Percentiles rank a stretch among this genome's conserved stretches.
Evolutionary conservation across 2,113 vertebrate species (phyloP).

Genomic region (Gavia stellata): DNA sequence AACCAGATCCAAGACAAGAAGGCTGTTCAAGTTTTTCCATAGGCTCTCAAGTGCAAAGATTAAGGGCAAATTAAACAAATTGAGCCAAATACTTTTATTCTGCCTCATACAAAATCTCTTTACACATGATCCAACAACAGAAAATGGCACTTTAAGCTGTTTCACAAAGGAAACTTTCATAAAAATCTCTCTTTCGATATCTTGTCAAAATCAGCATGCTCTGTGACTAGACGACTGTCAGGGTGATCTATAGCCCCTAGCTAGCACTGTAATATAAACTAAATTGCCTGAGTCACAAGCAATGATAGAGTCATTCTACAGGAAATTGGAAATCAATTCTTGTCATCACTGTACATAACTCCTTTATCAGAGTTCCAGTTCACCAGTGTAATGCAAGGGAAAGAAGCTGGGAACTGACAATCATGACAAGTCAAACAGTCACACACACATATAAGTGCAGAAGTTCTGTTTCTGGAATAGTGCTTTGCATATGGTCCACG

Average conservation of each 20-base stretch:
- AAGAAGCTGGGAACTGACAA: conserved; percentile 41
- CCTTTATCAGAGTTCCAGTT: conserved; percentile 77
- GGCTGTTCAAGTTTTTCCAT: background rate
- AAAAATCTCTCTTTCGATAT: conserved; percentile 65
- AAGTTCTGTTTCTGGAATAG: background rate
- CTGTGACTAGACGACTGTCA: conserved; percentile 80
- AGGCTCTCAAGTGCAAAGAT: background rate
- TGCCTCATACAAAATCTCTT: background rate
- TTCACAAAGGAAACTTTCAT: conserved; percentile 35
- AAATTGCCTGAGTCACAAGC: conserved; percentile 87
- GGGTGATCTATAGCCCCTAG: conserved; percentile 82
- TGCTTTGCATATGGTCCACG: background rate
- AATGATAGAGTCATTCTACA: conserved; percentile 89
- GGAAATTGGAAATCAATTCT: conserved; percentile 97
- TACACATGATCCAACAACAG: background rate
- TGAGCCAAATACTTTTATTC: background rate
- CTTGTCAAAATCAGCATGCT: conserved; percentile 75
- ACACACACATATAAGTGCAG: background rate
- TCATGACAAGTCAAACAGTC: background rate
- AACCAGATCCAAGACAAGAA: background rate
- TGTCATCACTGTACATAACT: conserved; percentile 86
- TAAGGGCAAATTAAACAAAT: background rate
- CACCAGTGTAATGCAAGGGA: conserved; percentile 51
- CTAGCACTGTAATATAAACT: conserved; percentile 79
- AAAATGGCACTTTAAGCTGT: background rate